Percentiles rank a stretch among this genome's conserved stretches.
These are phyloP conservation scores for Eptesicus fuscus DNA, from an alignment of 2,113 vertebrate genomes.

Conservation along the genomic window DNA sequence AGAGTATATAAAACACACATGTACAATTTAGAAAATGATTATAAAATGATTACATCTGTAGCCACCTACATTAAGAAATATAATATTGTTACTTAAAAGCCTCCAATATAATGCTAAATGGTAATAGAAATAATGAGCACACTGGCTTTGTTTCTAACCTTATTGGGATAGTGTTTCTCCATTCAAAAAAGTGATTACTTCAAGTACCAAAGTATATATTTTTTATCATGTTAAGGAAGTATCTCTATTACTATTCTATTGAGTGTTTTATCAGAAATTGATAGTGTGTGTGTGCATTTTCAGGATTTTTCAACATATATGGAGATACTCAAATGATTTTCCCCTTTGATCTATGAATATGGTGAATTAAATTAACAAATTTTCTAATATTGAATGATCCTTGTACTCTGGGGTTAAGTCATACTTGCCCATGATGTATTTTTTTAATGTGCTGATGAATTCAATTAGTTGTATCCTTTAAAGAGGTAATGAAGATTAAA, in stretches of 20 bases:
- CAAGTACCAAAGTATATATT: background rate
- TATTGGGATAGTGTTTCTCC: background rate
- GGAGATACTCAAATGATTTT: background rate
- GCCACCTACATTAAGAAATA: background rate
- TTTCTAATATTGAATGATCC: background rate
- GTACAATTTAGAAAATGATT: conserved; percentile 20
- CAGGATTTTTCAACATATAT: background rate
- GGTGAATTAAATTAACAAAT: background rate
- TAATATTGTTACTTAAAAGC: background rate
- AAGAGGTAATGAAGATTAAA: background rate
- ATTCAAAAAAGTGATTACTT: background rate
- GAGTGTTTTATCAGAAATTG: background rate
- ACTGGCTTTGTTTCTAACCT: background rate
- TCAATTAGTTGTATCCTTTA: background rate
- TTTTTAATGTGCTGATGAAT: background rate
- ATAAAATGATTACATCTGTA: background rate
- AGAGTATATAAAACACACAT: background rate
- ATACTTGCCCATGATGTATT: background rate
- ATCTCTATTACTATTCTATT: background rate
- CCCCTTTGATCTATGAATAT: background rate
- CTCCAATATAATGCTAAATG: background rate
- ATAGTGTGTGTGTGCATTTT: background rate
- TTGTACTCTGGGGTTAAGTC: background rate
- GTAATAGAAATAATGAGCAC: background rate
- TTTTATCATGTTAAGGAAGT: background rate